These are phyloP conservation scores for Noctua fimbriata DNA, from an alignment of 2,888 invertebrate genomes.

Conservation along the genomic window DNA sequence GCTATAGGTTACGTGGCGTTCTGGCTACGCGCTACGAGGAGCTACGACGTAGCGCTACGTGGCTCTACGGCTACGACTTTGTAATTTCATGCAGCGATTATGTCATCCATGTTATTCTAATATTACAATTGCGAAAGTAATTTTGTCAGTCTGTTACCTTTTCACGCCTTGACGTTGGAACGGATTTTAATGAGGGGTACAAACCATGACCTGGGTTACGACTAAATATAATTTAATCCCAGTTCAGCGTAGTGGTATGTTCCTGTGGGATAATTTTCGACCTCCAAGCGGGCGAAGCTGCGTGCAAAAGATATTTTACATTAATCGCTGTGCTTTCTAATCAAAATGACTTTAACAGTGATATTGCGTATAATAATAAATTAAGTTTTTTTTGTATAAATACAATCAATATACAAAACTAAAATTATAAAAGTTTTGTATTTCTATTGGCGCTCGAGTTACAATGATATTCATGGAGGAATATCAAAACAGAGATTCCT, in stretches of 20 bases:
- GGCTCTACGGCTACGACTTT: background rate
- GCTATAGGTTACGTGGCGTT: background rate
- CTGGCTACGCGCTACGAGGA: background rate
- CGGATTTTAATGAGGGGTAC: background rate
- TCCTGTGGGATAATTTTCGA: background rate
- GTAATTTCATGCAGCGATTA: background rate
- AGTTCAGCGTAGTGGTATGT: background rate
- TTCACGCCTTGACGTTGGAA: background rate
- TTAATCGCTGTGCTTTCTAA: background rate
- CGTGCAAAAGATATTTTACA: background rate
- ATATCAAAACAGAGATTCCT: background rate
- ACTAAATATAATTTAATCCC: background rate
- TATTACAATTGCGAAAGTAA: background rate
- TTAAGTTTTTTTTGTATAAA: background rate
- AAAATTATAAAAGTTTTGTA: too few species aligned
- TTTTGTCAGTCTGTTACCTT: background rate
- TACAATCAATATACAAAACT: background rate
- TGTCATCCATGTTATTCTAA: background rate
- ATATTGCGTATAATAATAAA: background rate
- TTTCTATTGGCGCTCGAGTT: background rate
- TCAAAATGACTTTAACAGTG: background rate
- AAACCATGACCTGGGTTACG: background rate
- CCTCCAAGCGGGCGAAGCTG: background rate
- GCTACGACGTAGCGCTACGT: slow-evolving; percentile 5
- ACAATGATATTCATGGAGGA: background rate